phyloP scores from a whole-genome alignment of 2,888 invertebrate genomes.

The Ophioninae sp. region DNA sequence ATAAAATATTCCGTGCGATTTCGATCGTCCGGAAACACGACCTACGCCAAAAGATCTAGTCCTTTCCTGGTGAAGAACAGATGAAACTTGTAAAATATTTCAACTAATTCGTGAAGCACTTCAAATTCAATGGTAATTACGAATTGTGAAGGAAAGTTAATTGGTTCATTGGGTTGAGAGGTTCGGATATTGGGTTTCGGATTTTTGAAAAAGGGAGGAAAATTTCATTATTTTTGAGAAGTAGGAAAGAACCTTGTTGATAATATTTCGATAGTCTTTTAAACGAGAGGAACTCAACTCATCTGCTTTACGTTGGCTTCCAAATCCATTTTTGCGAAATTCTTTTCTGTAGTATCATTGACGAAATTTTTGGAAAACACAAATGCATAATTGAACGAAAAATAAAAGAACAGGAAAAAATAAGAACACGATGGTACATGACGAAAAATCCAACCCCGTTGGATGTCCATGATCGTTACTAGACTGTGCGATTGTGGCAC shows the following conservation, averaged over 20 bases:
- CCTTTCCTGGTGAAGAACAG: background rate
- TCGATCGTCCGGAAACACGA: conserved; percentile 14
- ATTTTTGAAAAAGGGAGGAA: too few relatives aligned
- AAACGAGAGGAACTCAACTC: too few relatives aligned
- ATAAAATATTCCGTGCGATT: background rate
- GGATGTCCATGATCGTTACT: conserved; percentile 1
- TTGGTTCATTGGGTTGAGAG: background rate
- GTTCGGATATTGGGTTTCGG: too few relatives aligned
- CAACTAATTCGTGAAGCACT: too few relatives aligned
- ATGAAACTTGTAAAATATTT: background rate
- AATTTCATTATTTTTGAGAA: too few relatives aligned
- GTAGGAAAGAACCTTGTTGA: too few relatives aligned
- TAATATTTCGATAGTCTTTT: too few relatives aligned
- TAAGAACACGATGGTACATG: background rate
- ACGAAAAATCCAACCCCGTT: background rate
- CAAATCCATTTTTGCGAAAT: background rate
- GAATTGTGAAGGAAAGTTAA: background rate
- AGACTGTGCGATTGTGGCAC: conserved; percentile 1
- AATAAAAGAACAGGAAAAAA: background rate
- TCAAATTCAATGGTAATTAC: background rate
- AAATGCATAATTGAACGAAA: background rate
- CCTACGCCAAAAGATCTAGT: background rate
- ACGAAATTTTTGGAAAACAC: background rate
- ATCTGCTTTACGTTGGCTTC: background rate
- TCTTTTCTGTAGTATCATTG: background rate